phyloP scores from a whole-genome alignment of 2,113 vertebrate genomes.

The Pyxicephalus adspersus region DNA sequence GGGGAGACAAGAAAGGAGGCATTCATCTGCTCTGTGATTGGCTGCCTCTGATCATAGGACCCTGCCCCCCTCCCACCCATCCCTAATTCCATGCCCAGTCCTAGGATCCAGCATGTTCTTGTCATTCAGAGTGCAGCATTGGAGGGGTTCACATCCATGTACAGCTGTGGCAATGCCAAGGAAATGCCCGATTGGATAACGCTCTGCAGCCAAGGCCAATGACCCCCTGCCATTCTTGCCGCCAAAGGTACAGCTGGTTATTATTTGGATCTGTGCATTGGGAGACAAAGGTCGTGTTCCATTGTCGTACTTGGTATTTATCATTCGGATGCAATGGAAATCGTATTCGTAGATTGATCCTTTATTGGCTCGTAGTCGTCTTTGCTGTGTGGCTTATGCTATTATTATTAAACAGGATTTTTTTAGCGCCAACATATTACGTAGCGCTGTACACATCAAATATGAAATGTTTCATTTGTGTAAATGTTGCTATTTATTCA shows the following conservation, averaged over 20 bases:
- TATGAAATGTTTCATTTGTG: too few relatives aligned
- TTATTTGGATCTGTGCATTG: too few relatives aligned
- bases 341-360: too few relatives aligned
- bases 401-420: too few relatives aligned
- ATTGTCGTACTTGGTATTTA: neutral
- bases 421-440: too few relatives aligned
- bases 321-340: too few relatives aligned
- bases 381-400: too few relatives aligned
- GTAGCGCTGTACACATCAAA: too few relatives aligned
- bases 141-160: neutral
- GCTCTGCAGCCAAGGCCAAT: neutral
- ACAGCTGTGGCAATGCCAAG: neutral
- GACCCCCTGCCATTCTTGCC: neutral
- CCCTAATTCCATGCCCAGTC: slow-evolving; percentile 61
- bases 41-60: slow-evolving; percentile 56
- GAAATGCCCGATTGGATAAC: neutral
- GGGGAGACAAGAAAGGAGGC: slow-evolving; percentile 61
- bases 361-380: too few relatives aligned
- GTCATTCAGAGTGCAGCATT: slow-evolving; percentile 59
- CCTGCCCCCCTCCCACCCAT: slow-evolving; percentile 59
- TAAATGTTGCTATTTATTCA: too few relatives aligned
- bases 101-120: slow-evolving; percentile 62
- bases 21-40: slow-evolving; percentile 61
- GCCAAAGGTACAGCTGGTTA: neutral
- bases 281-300: neutral